Base-by-base conservation (phyloP, 2,888 invertebrate genomes). In the Pseudoips prasinana region DNA sequence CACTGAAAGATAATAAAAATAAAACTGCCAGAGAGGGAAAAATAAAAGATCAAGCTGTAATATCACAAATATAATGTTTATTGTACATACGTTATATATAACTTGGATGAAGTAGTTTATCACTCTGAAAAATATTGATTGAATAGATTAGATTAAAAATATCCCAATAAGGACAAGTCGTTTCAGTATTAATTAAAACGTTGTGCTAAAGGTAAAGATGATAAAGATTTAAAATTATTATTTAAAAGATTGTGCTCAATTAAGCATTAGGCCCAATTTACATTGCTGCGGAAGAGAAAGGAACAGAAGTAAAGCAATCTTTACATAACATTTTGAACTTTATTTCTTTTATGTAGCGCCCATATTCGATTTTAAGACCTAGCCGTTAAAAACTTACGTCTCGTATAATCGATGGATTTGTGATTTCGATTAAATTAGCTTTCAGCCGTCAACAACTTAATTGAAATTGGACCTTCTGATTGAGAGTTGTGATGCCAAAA, bases 21-120 rank as follows among this genome's bases (percentile, higher is more conserved):
- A 19, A n/a, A 11, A 10, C 7, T 10, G 9, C 3, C 1, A 24
- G 43, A 7, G n/a, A 17, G n/a, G 10, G 22, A 7, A 60, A 63
- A 60, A 63, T 49, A 44, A 52, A 52, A 54, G 44, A 41, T 39
- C 17, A 22, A 18, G 17, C 33, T 54, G 46, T 70, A 69, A 74
- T 82, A 81, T 83, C 80, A 84, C 84, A 85, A 85, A 83, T 83
- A 85, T 82, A 83, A 84, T 82, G 80, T 84, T 83, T 84, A 83
- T 82, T 81, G 81, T 84, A 85, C 84, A 84, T 69, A 79, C 72
- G 61, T 74, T 70, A 79, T 66, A 73, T 80, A 73, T 80, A 83
- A 81, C 79, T 82, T 75, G 83, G 73, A 76, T 66, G 64, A 78
- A 81, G 70, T 71, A 68, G 60, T 43, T 45, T 71, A 78, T 78